Evolutionary conservation across 2,113 vertebrate genomes (phyloP), one percentile per base, ranked within the genome.

Genomic region (Eleginops maclovinus): DNA sequence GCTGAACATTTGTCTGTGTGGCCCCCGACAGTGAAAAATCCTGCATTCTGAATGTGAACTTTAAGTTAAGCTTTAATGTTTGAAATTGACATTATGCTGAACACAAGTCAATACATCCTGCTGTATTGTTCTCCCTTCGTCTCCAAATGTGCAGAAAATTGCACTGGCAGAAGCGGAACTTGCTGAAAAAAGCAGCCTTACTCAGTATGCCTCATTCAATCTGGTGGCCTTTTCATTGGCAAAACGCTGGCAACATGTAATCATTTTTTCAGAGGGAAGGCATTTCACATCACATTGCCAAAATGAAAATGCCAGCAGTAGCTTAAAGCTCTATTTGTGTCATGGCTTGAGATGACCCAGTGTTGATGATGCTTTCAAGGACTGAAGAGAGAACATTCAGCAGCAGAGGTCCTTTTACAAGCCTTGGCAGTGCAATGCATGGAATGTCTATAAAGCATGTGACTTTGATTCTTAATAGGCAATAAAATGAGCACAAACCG

Each of bases 321-420:
- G 91, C 92, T 92, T 72, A 62, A 87, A 92, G 91, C 90, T 79
- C 88, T 87, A 89, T 91, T 82, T 91, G 85, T 92, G 87, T 86
- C 87, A 78, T 72, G 75, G 83, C 79, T 87, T 85, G 53, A 79
- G 75, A 84, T 89, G 87, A 91, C 89, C 88, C 60, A 49, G 12
- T 87, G 82, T 78, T 83, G 83, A 91, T 87, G 64, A 81, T 87
- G 71, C 87, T 87, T 81, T 84, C 77, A 88, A 90, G 73, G 75
- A 65, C 81, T 78, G 71, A 74, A 81, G 66, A 54, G 77, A 75
- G 75, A 87, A 75, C 72, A 81, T 77, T 76, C 28, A 71, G 75
- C 60, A 61, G 70, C 69, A 61, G 73, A 61, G 53, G 65, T 72
- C 62, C 75, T 84, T 78, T 71, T 50, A 22, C 63, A 73, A 75